A percentile compares a stretch with the other conserved stretches of the same genome.
phyloP scores from a whole-genome alignment of 2,888 invertebrate species.

The Timandra comae region DNA sequence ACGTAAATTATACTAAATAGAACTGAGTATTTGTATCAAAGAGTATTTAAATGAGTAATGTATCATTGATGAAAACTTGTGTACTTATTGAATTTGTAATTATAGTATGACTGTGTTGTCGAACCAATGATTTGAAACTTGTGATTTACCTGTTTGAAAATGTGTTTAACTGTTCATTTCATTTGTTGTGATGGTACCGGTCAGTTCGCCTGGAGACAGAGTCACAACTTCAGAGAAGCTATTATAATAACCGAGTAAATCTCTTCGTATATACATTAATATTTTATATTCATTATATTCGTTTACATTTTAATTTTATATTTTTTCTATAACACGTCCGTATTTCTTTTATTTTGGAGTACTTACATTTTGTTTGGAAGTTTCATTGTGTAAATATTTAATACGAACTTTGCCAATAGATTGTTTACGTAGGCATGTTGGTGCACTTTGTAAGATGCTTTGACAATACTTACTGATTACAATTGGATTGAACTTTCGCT shows the following conservation, averaged over 20 bases:
- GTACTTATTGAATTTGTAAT: no score
- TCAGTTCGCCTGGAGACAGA: slow-evolving; percentile 96
- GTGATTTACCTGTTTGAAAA: no score
- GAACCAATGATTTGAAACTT: no score
- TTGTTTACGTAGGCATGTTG: slow-evolving; percentile 59
- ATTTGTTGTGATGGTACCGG: slow-evolving; percentile 58
- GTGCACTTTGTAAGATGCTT: slow-evolving; percentile 52
- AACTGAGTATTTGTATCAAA: no score
- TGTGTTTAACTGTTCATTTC: slow-evolving; percentile 61
- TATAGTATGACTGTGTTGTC: no score
- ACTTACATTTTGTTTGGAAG: slow-evolving; percentile 23
- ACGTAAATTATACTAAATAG: no score
- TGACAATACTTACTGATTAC: slow-evolving; percentile 12
- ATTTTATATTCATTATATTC: slow-evolving; percentile 67
- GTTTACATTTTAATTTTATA: slow-evolving; percentile 56
- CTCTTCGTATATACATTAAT: slow-evolving; percentile 73
- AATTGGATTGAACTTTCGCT: slow-evolving; percentile 5
- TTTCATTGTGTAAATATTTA: slow-evolving; percentile 23
- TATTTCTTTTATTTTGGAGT: slow-evolving; percentile 31
- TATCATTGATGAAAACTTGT: no score
- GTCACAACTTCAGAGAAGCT: slow-evolving; percentile 97
- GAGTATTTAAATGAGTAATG: no score
- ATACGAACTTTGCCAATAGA: slow-evolving; percentile 37
- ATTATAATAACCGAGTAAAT: slow-evolving; percentile 90
- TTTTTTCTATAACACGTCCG: slow-evolving; percentile 49